Evolutionary conservation across 2,113 vertebrate genomes (phyloP).

Genomic region (Xyrauchen texanus): DNA sequence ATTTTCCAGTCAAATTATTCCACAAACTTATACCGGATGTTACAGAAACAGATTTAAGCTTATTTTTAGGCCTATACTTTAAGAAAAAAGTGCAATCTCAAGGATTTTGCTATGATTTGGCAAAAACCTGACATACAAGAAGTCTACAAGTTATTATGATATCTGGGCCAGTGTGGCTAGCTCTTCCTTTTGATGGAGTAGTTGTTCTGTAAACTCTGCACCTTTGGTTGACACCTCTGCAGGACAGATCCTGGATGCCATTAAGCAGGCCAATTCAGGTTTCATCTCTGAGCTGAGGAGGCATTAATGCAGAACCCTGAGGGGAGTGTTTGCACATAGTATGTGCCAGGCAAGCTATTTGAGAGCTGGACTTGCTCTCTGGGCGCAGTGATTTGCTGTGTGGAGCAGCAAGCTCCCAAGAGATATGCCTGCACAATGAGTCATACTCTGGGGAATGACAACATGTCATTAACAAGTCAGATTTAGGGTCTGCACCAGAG

Average conservation of each 20-base stretch:
- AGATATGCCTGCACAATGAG: conserved; percentile 31
- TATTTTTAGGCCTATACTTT: not conserved
- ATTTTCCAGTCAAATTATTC: conserved; percentile 13
- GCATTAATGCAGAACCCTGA: conserved; percentile 17
- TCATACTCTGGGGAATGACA: conserved; percentile 30
- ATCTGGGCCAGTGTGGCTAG: not conserved
- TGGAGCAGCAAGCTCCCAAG: conserved; percentile 9
- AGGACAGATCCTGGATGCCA: not conserved
- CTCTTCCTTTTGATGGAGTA: not conserved
- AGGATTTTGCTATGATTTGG: not conserved
- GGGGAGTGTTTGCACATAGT: not conserved
- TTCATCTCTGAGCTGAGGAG: conserved; percentile 10
- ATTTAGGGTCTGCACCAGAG: conserved; percentile 25
- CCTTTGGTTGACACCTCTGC: not conserved
- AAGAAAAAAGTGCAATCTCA: not conserved
- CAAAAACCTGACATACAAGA: not conserved
- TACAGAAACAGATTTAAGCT: not conserved
- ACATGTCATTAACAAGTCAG: conserved; percentile 43
- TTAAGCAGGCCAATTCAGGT: not conserved
- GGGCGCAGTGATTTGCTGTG: conserved; percentile 40
- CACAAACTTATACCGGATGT: not conserved
- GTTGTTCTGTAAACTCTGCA: conserved; percentile 20
- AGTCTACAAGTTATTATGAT: not conserved
- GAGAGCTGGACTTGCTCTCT: conserved; percentile 8
- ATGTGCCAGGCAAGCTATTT: conserved; percentile 14